Percentiles rank a stretch among this genome's conserved stretches.
Conservation (phyloP, 2,113 vertebrate genomes). For the Mormoops blainvillei region DNA sequence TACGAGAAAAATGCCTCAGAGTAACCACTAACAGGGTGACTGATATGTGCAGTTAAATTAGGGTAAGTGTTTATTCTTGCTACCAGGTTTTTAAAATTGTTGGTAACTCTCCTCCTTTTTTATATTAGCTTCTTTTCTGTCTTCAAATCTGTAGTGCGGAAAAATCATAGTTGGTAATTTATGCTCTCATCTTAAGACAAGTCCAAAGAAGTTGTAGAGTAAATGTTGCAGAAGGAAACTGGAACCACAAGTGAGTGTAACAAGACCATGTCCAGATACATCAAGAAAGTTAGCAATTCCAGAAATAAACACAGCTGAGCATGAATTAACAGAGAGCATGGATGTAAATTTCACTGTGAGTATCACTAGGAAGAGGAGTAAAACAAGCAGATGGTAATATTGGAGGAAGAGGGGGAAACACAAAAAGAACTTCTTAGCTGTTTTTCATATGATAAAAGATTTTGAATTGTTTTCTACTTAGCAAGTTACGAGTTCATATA, state of each 20-base stretch:
- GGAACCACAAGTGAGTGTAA: background rate
- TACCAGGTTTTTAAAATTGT: background rate
- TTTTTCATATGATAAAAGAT: background rate
- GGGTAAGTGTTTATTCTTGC: background rate
- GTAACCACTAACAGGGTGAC: background rate
- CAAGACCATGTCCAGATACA: background rate
- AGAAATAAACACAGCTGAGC: background rate
- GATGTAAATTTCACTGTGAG: background rate
- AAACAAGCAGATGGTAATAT: background rate
- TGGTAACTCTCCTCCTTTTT: background rate
- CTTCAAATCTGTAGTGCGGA: background rate
- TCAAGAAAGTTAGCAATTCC: background rate
- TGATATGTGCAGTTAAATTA: background rate
- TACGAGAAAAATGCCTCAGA: too few relatives aligned
- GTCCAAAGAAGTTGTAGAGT: background rate
- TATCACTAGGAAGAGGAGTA: background rate
- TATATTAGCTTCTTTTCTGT: background rate
- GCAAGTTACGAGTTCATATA: background rate
- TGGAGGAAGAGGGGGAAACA: background rate
- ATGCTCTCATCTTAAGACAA: background rate
- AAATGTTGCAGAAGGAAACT: slow-evolving; percentile 31
- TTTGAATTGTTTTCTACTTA: background rate
- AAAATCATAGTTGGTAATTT: background rate
- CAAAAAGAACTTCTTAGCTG: background rate
- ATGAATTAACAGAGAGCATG: background rate